Evolutionary conservation across 2,888 invertebrate species (phyloP).

Genomic region (Polymixis lichenea): DNA sequence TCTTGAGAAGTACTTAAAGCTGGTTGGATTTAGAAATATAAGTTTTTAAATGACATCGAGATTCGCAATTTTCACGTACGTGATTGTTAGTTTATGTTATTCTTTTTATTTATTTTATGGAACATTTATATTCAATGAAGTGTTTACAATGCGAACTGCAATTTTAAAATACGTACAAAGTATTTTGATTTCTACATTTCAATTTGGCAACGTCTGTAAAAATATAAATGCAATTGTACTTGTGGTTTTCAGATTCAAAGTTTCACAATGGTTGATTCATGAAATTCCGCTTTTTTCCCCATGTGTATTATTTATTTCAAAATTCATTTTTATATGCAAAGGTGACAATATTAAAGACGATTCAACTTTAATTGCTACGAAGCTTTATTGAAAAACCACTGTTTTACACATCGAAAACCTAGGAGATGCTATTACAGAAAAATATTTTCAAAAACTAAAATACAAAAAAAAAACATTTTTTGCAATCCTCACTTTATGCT

Average conservation of each 20-base stretch:
- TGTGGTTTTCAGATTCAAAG: slow-evolving; percentile 9
- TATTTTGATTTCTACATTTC: no score
- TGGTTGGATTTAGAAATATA: slow-evolving; percentile 52
- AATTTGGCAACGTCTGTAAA: slow-evolving; percentile 13
- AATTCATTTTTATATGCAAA: no score
- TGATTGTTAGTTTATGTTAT: background rate
- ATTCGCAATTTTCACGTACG: slow-evolving; percentile 26
- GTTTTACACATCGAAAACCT: background rate
- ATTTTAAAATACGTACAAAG: slow-evolving; percentile 16
- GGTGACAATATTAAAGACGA: background rate
- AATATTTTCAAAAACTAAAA: background rate
- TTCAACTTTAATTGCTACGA: background rate
- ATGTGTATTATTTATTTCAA: background rate
- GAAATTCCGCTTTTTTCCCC: background rate
- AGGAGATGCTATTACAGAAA: background rate
- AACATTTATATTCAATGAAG: no score
- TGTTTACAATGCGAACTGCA: background rate
- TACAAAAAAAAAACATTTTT: background rate
- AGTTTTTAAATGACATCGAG: slow-evolving; percentile 19
- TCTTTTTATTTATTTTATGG: background rate
- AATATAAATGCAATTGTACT: background rate
- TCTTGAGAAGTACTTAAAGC: slow-evolving; percentile 37
- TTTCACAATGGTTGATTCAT: slow-evolving; percentile 20
- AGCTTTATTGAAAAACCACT: background rate
- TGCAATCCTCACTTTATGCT: background rate